Percentiles rank a stretch among this genome's conserved stretches.
Evolutionary conservation across 2,797 vertebrate species (phyloP).

Genomic region (Amazona ochrocephala): DNA sequence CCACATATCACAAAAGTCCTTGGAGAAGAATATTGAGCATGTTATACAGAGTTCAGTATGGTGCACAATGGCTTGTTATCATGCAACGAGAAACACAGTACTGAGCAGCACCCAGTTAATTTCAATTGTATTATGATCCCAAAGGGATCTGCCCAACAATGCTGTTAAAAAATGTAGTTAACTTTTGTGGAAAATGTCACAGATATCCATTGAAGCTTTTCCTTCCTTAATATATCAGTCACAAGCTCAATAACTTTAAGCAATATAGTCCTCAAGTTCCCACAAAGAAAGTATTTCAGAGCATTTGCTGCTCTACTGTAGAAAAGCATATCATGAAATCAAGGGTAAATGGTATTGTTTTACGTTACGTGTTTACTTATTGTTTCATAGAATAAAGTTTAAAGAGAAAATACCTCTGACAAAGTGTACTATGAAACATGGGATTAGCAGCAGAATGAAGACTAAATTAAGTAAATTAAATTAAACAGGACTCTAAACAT

Average conservation of each 20-base stretch:
- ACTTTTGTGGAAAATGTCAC: slow-evolving; percentile 47
- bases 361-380: neutral
- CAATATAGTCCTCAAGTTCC: neutral
- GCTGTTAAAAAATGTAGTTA: neutral
- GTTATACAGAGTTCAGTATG: neutral
- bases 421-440: neutral
- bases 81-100: neutral
- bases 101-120: neutral
- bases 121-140: slow-evolving; percentile 35
- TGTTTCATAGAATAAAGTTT: neutral
- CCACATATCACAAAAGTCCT: neutral
- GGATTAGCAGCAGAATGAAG: neutral
- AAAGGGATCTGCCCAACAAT: slow-evolving; percentile 35
- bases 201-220: slow-evolving; percentile 32
- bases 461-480: neutral
- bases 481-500: neutral
- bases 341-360: slow-evolving; percentile 3
- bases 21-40: neutral
- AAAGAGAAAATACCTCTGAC: neutral
- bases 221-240: slow-evolving; percentile 32
- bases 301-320: neutral
- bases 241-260: neutral
- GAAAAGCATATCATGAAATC: neutral
- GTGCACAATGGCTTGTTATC: slow-evolving; percentile 11
- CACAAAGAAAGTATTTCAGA: slow-evolving; percentile 18